These are phyloP conservation scores for Actinemys pallida DNA, from an alignment of 2,113 vertebrate genomes.

Conservation along the genomic window DNA sequence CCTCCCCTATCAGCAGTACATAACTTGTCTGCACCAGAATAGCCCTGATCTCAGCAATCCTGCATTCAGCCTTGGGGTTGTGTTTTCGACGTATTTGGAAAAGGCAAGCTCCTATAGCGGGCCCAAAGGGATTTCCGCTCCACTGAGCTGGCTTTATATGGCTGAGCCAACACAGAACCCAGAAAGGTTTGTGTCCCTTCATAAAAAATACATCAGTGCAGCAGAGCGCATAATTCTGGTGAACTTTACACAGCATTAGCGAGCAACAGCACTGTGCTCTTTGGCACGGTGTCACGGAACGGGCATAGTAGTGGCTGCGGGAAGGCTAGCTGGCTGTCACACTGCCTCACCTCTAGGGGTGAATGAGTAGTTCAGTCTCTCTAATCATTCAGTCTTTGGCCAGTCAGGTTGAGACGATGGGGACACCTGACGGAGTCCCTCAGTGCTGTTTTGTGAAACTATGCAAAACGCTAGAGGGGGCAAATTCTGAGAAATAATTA, in stretches of 20 bases:
- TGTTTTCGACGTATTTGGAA: slow-evolving; percentile 89
- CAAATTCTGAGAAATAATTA: fast-evolving
- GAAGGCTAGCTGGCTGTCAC: background rate
- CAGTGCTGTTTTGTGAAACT: fast-evolving
- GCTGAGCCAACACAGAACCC: background rate
- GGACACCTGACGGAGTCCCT: background rate
- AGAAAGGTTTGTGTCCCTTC: fast-evolving
- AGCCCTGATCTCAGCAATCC: slow-evolving; percentile 88
- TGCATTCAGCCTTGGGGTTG: slow-evolving; percentile 69
- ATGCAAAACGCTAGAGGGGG: background rate
- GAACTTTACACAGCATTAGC: background rate
- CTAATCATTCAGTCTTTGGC: fast-evolving
- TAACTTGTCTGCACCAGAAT: slow-evolving; percentile 89
- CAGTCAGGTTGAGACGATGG: background rate
- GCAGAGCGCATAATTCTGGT: background rate
- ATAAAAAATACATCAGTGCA: fast-evolving
- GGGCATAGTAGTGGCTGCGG: background rate
- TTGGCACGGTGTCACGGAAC: background rate
- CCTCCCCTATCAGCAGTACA: slow-evolving; percentile 87
- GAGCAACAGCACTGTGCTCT: fast-evolving
- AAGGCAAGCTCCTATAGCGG: slow-evolving; percentile 66
- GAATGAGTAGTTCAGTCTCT: fast-evolving
- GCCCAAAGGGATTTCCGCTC: slow-evolving; percentile 60
- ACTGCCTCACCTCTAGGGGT: background rate
- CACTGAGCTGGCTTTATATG: background rate